phyloP scores from a whole-genome alignment of 2,888 invertebrate species.

The Seladonia tumulorum region DNA sequence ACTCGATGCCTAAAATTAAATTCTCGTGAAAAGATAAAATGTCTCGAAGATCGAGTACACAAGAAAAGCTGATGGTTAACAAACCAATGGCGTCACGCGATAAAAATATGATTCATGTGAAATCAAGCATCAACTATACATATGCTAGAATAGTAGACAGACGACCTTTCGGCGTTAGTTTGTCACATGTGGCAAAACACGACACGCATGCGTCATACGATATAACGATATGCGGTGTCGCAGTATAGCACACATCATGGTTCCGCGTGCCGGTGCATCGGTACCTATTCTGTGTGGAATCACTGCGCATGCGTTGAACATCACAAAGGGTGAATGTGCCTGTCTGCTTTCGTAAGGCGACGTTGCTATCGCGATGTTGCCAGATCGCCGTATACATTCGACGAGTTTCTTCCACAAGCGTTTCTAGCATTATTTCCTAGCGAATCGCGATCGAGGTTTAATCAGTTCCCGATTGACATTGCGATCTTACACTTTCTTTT shows the following conservation, averaged over 20 bases:
- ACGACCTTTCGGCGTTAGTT: conserved; percentile 68
- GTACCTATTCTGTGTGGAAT: conserved; percentile 55
- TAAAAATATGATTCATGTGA: conserved; percentile 66
- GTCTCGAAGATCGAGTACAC: conserved; percentile 12
- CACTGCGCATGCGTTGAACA: conserved; percentile 71
- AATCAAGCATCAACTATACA: conserved; percentile 58
- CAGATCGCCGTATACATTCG: conserved; percentile 42
- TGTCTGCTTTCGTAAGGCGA: conserved; percentile 71
- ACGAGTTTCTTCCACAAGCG: conserved; percentile 45
- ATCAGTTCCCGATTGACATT: conserved; percentile 24
- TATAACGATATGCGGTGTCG: conserved; percentile 52
- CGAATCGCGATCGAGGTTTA: conserved; percentile 55
- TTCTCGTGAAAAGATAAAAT: conserved; percentile 31
- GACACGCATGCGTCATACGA: conserved; percentile 61
- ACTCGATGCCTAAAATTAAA: conserved; percentile 30
- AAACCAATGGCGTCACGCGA: conserved; percentile 60
- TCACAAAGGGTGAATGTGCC: conserved; percentile 75
- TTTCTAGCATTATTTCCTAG: conserved; percentile 56
- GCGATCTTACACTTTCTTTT: background rate
- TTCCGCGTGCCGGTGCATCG: conserved; percentile 67
- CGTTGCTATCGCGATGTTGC: conserved; percentile 65
- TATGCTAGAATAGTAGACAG: conserved; percentile 52
- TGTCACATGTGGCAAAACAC: conserved; percentile 69
- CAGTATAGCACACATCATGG: conserved; percentile 57
- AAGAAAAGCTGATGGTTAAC: conserved; percentile 28